Percentiles rank a stretch among this genome's conserved stretches.
phyloP scores from a whole-genome alignment of 2,113 vertebrate genomes.

The Oreamnos americanus region DNA sequence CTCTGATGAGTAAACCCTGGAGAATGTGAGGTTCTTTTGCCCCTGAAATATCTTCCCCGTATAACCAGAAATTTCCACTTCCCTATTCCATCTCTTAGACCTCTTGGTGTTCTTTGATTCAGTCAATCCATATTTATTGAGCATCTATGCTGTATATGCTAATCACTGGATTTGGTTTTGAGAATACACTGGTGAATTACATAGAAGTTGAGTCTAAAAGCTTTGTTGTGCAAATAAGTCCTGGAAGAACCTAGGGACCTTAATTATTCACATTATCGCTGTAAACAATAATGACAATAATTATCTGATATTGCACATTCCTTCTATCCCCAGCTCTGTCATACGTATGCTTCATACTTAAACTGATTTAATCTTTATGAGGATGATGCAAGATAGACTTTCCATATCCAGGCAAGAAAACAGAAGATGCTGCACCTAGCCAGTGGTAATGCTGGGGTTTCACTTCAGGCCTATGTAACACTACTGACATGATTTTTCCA shows the following conservation, averaged over 20 bases:
- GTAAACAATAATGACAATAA: background rate
- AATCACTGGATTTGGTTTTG: background rate
- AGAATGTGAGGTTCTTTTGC: background rate
- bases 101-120: background rate
- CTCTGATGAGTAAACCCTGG: background rate
- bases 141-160: background rate
- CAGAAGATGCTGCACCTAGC: background rate
- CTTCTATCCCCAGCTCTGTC: background rate
- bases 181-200: background rate
- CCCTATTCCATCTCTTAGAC: background rate
- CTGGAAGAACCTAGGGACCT: background rate
- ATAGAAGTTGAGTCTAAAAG: background rate
- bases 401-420: background rate
- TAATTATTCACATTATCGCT: background rate
- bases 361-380: background rate
- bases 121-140: background rate
- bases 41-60: background rate
- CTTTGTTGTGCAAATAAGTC: background rate
- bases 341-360: background rate
- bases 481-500: background rate
- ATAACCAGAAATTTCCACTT: background rate
- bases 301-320: background rate
- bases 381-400: background rate
- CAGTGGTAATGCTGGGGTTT: background rate
- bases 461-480: background rate